Conservation (phyloP, 1,140 invertebrate genomes). For the Drosophila truncata region DNA sequence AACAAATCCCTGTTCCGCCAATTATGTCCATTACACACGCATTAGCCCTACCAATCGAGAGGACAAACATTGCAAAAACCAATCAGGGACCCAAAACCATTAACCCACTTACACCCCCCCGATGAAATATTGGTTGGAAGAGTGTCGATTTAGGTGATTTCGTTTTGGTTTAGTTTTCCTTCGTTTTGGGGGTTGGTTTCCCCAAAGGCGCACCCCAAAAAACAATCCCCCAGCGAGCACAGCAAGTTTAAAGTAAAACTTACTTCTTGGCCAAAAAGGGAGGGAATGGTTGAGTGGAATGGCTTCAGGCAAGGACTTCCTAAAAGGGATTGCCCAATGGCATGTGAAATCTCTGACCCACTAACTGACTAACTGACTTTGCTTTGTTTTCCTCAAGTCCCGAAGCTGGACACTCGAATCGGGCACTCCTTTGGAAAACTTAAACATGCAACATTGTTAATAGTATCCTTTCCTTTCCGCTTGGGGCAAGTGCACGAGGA, state of each 20-base stretch:
- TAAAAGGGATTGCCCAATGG: conserved; percentile 20
- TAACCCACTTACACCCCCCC: conserved; percentile 55
- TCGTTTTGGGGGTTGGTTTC: conserved; percentile 9
- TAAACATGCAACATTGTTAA: conserved; percentile 30
- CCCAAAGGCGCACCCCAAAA: conserved; percentile 54
- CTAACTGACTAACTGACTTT: conserved; percentile 44
- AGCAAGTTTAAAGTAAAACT: conserved; percentile 28
- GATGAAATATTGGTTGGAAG: conserved; percentile 5
- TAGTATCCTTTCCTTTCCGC: conserved; percentile 17
- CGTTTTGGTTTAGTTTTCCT: conserved; percentile 25
- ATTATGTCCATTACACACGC: conserved; percentile 47
- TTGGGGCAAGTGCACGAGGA: conserved; percentile 9
- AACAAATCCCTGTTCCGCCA: conserved; percentile 40
- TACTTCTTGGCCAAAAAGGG: not conserved
- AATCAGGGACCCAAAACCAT: conserved; percentile 63
- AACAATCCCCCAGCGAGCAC: conserved; percentile 9
- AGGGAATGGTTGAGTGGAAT: conserved; percentile 1
- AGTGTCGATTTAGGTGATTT: conserved; percentile 25
- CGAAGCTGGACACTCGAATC: not conserved
- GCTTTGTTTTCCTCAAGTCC: conserved; percentile 4
- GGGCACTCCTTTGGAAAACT: conserved; percentile 4
- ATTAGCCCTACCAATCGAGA: conserved; percentile 37
- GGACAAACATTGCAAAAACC: conserved; percentile 52
- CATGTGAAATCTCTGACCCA: conserved; percentile 32
- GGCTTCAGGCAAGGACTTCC: not conserved